phyloP scores from a whole-genome alignment of 2,797 vertebrate genomes.

The Columba guinea region DNA sequence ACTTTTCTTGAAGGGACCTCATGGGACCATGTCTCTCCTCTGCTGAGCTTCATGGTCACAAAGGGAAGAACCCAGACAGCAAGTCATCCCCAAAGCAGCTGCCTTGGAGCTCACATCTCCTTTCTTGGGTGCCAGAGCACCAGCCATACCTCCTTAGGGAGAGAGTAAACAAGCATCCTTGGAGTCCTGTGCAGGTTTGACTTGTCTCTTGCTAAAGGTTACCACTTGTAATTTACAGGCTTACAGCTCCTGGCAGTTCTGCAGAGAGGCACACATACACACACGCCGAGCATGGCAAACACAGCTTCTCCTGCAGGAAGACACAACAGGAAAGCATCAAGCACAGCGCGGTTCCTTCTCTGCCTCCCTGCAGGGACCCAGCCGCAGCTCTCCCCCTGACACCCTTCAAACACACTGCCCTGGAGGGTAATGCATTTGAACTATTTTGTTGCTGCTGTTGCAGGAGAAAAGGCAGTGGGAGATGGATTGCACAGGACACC shows the following conservation, averaged over 20 bases:
- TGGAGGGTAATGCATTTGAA: not conserved
- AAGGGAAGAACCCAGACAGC: not conserved
- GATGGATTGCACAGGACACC: not conserved
- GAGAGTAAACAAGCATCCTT: not conserved
- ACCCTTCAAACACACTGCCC: not conserved
- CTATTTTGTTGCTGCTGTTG: not conserved
- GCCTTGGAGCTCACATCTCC: rapidly evolving
- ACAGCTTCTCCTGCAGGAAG: not conserved
- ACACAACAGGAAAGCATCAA: not conserved
- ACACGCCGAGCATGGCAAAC: not conserved
- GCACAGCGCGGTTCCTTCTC: not conserved
- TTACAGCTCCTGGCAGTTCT: not conserved
- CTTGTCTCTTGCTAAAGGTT: not conserved
- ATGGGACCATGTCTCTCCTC: not conserved
- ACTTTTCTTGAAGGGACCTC: not conserved
- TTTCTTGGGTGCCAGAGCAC: not conserved
- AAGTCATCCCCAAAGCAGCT: not conserved
- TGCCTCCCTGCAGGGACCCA: not conserved
- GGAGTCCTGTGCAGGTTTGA: not conserved
- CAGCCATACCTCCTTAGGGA: not conserved
- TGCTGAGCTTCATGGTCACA: not conserved
- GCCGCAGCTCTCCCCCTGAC: not conserved
- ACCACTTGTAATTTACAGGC: not conserved
- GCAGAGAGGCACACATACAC: not conserved
- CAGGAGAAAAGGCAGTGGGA: not conserved